Evolutionary conservation across 23 tunicate species (phyloP).

Genomic region (Ciona savignyi): DNA sequence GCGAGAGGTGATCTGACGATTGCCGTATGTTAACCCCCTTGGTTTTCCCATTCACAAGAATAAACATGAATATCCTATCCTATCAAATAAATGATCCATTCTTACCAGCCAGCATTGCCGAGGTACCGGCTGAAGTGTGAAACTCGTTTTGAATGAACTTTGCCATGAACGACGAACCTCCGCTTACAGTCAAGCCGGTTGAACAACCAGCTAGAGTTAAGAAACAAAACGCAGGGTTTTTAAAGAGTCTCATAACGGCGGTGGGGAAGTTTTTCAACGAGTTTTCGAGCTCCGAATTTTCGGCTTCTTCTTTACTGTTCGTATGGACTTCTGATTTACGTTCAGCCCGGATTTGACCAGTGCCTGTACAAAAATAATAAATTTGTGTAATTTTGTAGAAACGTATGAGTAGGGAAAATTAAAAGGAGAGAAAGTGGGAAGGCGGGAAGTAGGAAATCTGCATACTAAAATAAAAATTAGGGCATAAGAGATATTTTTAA

Average conservation of each 20-base stretch:
- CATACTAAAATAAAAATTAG: too few species aligned
- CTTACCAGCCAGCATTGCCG: slow-evolving; percentile 81
- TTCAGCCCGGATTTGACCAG: slow-evolving; percentile 30
- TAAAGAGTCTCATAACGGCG: slow-evolving; percentile 22
- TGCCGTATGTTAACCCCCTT: too few species aligned
- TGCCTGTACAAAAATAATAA: slow-evolving; percentile 21
- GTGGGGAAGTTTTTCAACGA: slow-evolving; percentile 40
- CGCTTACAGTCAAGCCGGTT: slow-evolving; percentile 31
- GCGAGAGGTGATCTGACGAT: too few species aligned
- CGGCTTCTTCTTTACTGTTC: slow-evolving; percentile 2
- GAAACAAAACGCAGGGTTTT: slow-evolving; percentile 38
- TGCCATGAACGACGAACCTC: slow-evolving; percentile 65
- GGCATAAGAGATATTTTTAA: too few species aligned
- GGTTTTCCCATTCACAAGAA: too few species aligned
- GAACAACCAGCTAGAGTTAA: slow-evolving; percentile 58
- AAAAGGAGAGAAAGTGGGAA: too few species aligned
- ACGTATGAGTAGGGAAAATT: too few species aligned
- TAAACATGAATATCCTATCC: too few species aligned
- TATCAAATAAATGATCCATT: too few species aligned
- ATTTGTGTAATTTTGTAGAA: too few species aligned
- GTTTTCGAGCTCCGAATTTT: background rate
- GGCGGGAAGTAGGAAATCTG: too few species aligned
- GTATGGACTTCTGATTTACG: slow-evolving; percentile 28
- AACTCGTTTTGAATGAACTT: slow-evolving; percentile 70
- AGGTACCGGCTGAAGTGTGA: slow-evolving; percentile 60